These are phyloP conservation scores for Stenodema calcarata DNA, from an alignment of 2,888 invertebrate genomes.

Conservation along the genomic window DNA sequence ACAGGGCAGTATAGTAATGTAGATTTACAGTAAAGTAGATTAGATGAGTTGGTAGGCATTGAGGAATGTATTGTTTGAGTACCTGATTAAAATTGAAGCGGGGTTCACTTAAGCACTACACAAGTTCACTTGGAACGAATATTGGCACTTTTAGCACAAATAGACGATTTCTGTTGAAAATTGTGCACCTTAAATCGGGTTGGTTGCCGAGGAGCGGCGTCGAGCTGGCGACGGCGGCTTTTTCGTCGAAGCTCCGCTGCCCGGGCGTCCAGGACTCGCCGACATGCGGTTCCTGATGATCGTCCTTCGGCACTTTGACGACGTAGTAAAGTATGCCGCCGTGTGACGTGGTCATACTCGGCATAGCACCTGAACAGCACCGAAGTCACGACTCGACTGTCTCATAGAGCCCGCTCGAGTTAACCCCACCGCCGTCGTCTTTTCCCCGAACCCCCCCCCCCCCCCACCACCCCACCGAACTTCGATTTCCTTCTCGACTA, in stretches of 20 bases:
- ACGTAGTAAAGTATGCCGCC: conserved; percentile 75
- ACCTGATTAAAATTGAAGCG: not conserved
- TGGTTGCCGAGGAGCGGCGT: conserved; percentile 32
- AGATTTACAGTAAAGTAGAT: too few species aligned
- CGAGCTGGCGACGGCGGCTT: conserved; percentile 28
- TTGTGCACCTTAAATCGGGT: conserved; percentile 8
- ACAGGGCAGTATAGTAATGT: too few species aligned
- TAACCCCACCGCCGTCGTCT: not conserved
- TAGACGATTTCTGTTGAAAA: not conserved
- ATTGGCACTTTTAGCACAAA: not conserved
- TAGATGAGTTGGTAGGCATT: too few species aligned
- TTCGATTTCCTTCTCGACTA: not conserved
- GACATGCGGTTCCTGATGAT: conserved; percentile 2
- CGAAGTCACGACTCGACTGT: not conserved
- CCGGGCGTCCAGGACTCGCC: conserved; percentile 20
- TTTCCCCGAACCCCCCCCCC: not conserved
- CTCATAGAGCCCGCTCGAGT: not conserved
- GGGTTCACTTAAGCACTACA: conserved; percentile 3
- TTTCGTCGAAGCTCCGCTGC: conserved; percentile 48
- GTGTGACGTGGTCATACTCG: conserved; percentile 62
- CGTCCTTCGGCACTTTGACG: conserved; percentile 68
- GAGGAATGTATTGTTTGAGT: too few species aligned
- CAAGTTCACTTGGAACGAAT: not conserved
- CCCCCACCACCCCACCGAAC: not conserved
- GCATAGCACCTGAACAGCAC: conserved; percentile 17